A percentile compares a stretch with the other conserved stretches of the same genome.
These are phyloP conservation scores for Phylloscopus trochiloides DNA, from an alignment of 2,113 vertebrate species.

Conservation along the genomic window DNA sequence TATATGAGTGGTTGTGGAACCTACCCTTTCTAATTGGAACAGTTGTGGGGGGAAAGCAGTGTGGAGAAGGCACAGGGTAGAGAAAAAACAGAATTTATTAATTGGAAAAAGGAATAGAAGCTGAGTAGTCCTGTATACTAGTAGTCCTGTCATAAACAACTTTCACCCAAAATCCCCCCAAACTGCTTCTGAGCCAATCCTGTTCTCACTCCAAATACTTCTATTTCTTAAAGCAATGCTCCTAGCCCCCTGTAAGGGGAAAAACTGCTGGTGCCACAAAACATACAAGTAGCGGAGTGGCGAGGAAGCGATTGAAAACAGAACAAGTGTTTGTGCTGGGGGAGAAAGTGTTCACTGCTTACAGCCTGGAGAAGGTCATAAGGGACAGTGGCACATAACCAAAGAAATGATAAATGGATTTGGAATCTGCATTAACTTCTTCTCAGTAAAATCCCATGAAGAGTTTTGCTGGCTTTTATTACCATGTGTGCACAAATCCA, in stretches of 20 bases:
- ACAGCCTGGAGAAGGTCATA: background rate
- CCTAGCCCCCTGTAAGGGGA: fast-evolving
- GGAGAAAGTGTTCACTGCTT: background rate
- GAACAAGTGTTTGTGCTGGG: background rate
- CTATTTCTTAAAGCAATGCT: background rate
- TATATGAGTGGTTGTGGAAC: background rate
- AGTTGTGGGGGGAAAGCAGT: background rate
- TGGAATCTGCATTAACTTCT: background rate
- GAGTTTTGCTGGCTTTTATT: slow-evolving; percentile 30
- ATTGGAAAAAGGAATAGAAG: background rate
- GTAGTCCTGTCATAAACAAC: background rate
- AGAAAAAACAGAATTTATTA: background rate
- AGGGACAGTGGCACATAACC: background rate
- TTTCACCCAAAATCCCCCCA: background rate
- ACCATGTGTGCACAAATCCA: background rate
- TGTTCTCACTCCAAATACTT: background rate
- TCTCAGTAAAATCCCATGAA: slow-evolving; percentile 27
- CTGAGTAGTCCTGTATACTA: background rate
- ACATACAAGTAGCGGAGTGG: background rate
- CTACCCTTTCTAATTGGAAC: background rate
- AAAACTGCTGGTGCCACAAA: background rate
- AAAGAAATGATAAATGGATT: slow-evolving; percentile 51
- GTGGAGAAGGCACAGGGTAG: background rate
- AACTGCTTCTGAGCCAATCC: background rate
- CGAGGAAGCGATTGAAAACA: background rate